Conservation (phyloP, 1,140 invertebrate genomes). For the Yoshiicerus persimilis region DNA sequence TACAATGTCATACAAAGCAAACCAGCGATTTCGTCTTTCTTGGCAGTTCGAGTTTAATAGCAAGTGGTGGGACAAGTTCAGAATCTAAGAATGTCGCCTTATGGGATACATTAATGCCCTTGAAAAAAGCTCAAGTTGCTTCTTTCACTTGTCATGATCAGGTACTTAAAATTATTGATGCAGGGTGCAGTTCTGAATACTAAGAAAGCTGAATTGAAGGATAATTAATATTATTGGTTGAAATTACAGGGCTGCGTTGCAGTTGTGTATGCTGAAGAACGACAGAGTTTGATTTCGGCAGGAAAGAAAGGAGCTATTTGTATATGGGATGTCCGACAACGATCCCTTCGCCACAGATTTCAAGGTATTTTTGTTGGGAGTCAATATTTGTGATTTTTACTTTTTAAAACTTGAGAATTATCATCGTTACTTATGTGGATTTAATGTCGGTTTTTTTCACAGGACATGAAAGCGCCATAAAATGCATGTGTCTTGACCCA, state of each 20-base stretch:
- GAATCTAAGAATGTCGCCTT: conserved; percentile 97
- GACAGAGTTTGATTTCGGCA: conserved; percentile 84
- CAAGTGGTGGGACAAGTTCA: conserved; percentile 94
- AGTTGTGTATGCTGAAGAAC: conserved; percentile 86
- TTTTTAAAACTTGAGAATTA: not conserved
- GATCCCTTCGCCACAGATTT: conserved; percentile 83
- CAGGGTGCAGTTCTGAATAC: too few relatives aligned
- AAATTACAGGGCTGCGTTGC: conserved; percentile 70
- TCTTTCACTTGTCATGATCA: conserved; percentile 88
- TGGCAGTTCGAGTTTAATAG: conserved; percentile 93
- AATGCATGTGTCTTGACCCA: conserved; percentile 91
- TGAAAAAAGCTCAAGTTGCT: conserved; percentile 89
- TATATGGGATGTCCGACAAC: conserved; percentile 89
- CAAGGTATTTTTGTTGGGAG: conserved; percentile 62
- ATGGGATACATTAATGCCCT: conserved; percentile 97
- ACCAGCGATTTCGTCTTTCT: conserved; percentile 97
- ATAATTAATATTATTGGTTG: too few relatives aligned
- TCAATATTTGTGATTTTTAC: not conserved
- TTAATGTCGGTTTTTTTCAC: not conserved
- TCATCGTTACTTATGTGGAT: not conserved
- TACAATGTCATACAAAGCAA: conserved; percentile 95
- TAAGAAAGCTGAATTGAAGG: too few relatives aligned
- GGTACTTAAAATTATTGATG: conserved; percentile 22
- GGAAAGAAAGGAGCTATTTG: conserved; percentile 95
- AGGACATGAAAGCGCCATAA: conserved; percentile 84